Evolutionary conservation across 2,113 vertebrate genomes (phyloP), one percentile per base, ranked within the genome.

Genomic region (Brachirus orientalis): DNA sequence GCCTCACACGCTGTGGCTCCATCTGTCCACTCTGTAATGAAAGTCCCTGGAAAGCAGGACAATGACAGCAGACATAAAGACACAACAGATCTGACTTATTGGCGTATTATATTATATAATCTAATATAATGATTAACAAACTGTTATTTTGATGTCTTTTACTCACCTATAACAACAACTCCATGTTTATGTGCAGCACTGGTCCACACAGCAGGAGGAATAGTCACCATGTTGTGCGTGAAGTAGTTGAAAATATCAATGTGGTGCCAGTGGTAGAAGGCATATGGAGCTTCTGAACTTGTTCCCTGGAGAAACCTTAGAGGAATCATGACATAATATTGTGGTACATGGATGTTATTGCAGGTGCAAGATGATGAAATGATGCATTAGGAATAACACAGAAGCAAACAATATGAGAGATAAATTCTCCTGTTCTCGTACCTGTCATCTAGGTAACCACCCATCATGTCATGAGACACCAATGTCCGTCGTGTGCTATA

Each of bases 231-330:
- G 46, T 89, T 92, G 80, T 99, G 98, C 57, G 95, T 95, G 90
- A 99, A 99, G 94, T 99, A 99, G 45, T 98, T 94, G 0, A 99
- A 99, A 83, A 98, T 83, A 86, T 99, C 98, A 0, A 99, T 94
- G 85, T 94, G 90, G 13, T 93, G 88, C 98, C 97, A 99, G 87
- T 99, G 97, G 85, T 99, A 99, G 90, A 99, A 99, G n/a, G 92
- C 87, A 0, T 96, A 99, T 0, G 95, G 95, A 0, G 76, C 57
- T 52, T 87, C 89, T 0, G 75, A 70, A 1, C 75, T 75, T 0
- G 94, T 88, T 16, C 98, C 97, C 88, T 99, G 98, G 28, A 95
- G 88, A 76, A 98, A 99, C 91, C 97, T 99, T 43, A n/a, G 55
- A 28, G 0, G 46, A 35, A 51, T 8, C 1, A 50, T 6, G 16